phyloP scores from a whole-genome alignment of 1,140 invertebrate species.

The Heliconius eleuchia region DNA sequence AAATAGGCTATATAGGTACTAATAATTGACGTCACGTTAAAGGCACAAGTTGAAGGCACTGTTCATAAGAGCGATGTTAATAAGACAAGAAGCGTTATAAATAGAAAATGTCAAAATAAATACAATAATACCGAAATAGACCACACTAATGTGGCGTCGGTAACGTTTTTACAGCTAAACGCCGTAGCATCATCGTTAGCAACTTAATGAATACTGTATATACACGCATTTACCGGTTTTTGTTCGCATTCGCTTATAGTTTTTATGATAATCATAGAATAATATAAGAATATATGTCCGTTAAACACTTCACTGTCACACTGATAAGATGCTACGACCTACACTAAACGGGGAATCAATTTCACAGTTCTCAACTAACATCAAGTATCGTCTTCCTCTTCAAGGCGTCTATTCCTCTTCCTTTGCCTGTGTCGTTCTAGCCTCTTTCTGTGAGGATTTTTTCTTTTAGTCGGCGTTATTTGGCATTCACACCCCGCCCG shows the following conservation, averaged over 20 bases:
- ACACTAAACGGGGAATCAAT: constrained; percentile 60
- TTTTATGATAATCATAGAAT: background rate
- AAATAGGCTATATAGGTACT: background rate
- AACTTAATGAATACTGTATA: constrained; percentile 4
- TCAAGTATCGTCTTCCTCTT: constrained; percentile 73
- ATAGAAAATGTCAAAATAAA: constrained; percentile 66
- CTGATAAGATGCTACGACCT: constrained; percentile 43
- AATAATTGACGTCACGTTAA: constrained; percentile 27
- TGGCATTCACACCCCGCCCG: constrained; percentile 92
- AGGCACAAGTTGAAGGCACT: constrained; percentile 62
- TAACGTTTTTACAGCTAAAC: constrained; percentile 51
- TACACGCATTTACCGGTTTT: background rate
- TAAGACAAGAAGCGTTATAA: constrained; percentile 69
- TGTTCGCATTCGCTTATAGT: background rate
- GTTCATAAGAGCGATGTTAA: constrained; percentile 46
- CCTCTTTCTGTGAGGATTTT: constrained; percentile 54
- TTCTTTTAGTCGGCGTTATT: constrained; percentile 76
- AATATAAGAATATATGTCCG: constrained; percentile 9
- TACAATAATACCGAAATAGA: constrained; percentile 53
- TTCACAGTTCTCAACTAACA: constrained; percentile 57
- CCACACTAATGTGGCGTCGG: constrained; percentile 49
- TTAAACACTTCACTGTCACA: constrained; percentile 11
- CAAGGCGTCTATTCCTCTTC: constrained; percentile 59
- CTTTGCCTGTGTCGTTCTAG: constrained; percentile 60
- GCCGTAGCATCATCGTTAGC: constrained; percentile 38